These are phyloP conservation scores for Harpagifer antarcticus DNA, from an alignment of 2,797 vertebrate species.

Conservation along the genomic window DNA sequence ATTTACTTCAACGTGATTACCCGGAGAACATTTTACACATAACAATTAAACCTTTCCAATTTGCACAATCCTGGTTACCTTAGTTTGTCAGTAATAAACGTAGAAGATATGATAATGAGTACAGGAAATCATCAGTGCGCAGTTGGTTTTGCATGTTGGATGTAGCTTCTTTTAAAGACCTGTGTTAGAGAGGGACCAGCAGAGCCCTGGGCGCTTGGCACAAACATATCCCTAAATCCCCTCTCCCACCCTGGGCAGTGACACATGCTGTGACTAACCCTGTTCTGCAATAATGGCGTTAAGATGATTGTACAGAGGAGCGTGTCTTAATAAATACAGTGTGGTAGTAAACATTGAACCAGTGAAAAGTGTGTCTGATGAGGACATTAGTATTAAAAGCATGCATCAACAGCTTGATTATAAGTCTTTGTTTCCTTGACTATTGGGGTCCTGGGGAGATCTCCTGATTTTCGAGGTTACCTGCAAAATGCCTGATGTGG, in stretches of 20 bases:
- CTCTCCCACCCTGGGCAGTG: slow-evolving; percentile 66
- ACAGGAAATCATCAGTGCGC: slow-evolving; percentile 42
- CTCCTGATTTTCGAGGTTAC: slow-evolving; percentile 61
- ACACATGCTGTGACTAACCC: slow-evolving; percentile 77
- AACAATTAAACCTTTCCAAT: slow-evolving; percentile 49
- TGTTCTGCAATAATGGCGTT: slow-evolving; percentile 62
- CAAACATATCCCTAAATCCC: slow-evolving; percentile 75
- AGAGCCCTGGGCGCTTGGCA: slow-evolving; percentile 69
- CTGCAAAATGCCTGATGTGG: slow-evolving; percentile 53
- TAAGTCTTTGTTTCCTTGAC: slow-evolving; percentile 44
- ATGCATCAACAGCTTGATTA: slow-evolving; percentile 54
- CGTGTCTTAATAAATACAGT: slow-evolving; percentile 63
- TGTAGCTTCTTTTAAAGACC: slow-evolving; percentile 57
- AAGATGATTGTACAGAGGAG: slow-evolving; percentile 63
- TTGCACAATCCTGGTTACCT: slow-evolving; percentile 29
- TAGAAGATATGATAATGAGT: slow-evolving; percentile 37
- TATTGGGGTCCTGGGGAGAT: slow-evolving; percentile 46
- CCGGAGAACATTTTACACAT: slow-evolving; percentile 49
- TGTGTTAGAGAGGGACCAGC: slow-evolving; percentile 58
- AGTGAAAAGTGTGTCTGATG: slow-evolving; percentile 40
- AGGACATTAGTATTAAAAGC: slow-evolving; percentile 48
- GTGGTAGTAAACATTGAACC: slow-evolving; percentile 43
- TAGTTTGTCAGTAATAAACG: slow-evolving; percentile 41
- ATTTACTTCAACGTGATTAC: slow-evolving; percentile 61
- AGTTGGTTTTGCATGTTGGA: slow-evolving; percentile 63